These are phyloP conservation scores for Gambusia affinis DNA, from an alignment of 2,113 vertebrate species.

Conservation along the genomic window DNA sequence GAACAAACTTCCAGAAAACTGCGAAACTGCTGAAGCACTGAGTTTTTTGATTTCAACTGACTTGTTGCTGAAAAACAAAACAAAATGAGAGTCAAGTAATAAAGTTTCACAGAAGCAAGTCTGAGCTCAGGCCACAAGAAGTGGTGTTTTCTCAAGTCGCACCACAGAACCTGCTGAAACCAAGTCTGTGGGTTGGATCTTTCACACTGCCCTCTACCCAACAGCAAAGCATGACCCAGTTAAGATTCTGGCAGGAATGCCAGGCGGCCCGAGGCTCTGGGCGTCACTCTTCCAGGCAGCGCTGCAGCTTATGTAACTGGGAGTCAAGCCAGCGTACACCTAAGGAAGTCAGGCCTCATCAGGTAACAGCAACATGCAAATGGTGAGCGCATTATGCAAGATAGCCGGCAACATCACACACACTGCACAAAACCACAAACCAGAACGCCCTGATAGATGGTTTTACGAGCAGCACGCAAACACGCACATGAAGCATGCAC, in stretches of 20 bases:
- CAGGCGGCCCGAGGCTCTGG: conserved; percentile 43
- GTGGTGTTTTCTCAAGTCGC: conserved; percentile 14
- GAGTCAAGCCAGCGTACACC: conserved; percentile 71
- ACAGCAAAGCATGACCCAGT: conserved; percentile 50
- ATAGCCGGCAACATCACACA: conserved; percentile 34
- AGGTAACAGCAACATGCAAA: conserved; percentile 75
- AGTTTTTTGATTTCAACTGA: too few relatives aligned
- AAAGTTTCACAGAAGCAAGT: neutral
- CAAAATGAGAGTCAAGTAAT: too few relatives aligned
- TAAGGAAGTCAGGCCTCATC: conserved; percentile 62
- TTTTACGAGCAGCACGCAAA: conserved; percentile 6
- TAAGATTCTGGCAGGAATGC: conserved; percentile 53
- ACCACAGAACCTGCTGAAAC: conserved; percentile 5
- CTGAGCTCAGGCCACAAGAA: neutral
- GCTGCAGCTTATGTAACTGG: conserved; percentile 72
- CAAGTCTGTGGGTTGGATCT: conserved; percentile 10
- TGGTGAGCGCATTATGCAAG: conserved; percentile 64
- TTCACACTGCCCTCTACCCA: conserved; percentile 37
- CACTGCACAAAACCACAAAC: conserved; percentile 47
- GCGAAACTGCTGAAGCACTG: too few relatives aligned
- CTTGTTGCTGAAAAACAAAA: too few relatives aligned
- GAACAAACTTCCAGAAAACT: too few relatives aligned
- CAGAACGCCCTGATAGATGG: conserved; percentile 29
- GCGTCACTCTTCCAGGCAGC: conserved; percentile 39
- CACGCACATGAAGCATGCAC: neutral